Percentiles rank a stretch among this genome's conserved stretches.
Evolutionary conservation across 2,888 invertebrate genomes (phyloP).

Genomic region (Halictus ligatus): DNA sequence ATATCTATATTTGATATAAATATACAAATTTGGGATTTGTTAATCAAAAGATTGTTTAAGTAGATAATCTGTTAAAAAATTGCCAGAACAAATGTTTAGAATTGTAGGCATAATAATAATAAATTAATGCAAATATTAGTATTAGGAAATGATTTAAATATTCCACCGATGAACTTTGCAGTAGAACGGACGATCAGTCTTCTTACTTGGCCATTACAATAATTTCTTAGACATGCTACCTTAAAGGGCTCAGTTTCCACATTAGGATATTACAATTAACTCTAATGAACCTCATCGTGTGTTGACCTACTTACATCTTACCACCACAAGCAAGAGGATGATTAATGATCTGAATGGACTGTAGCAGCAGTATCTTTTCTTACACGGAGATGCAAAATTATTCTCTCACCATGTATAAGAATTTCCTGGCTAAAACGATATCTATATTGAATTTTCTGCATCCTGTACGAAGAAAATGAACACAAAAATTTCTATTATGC

Average conservation of each 20-base stretch:
- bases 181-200: background rate
- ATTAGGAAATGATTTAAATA: background rate
- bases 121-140: background rate
- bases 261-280: conserved; percentile 64
- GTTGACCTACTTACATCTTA: conserved; percentile 61
- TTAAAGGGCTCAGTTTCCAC: conserved; percentile 53
- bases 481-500: background rate
- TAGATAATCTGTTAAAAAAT: background rate
- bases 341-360: conserved; percentile 47
- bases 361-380: conserved; percentile 23
- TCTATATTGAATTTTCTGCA: background rate
- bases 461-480: too few species aligned
- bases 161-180: background rate
- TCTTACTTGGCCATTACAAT: background rate
- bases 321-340: conserved; percentile 41
- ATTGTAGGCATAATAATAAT: background rate
- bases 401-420: background rate
- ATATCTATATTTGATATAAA: background rate
- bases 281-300: conserved; percentile 58
- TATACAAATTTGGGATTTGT: background rate
- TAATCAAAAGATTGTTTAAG: background rate
- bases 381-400: conserved; percentile 14
- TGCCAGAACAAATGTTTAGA: background rate
- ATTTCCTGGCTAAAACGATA: background rate
- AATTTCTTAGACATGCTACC: conserved; percentile 31